A percentile compares a stretch with the other conserved stretches of the same genome.
Evolutionary conservation across 2,888 invertebrate species (phyloP).

Genomic region (Entomobrya proxima): DNA sequence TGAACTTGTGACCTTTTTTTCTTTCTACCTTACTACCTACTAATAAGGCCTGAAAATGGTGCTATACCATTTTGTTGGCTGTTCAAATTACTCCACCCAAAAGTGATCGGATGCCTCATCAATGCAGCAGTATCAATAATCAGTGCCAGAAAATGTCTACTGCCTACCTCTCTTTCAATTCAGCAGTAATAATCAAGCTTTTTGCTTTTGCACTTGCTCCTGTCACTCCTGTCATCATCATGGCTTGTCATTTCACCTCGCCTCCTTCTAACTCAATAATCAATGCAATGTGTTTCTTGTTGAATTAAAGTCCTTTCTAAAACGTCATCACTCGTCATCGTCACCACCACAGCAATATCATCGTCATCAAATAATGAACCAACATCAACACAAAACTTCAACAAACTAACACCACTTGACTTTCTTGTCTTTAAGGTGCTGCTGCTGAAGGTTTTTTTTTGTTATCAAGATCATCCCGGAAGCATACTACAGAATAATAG

Average conservation of each 20-base stretch:
- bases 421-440: too few species aligned
- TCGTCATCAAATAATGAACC: not conserved
- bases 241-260: not conserved
- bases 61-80: conserved; percentile 17
- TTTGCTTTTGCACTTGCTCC: conserved; percentile 35
- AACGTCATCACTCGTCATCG: conserved; percentile 31
- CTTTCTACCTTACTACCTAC: not conserved
- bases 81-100: conserved; percentile 42
- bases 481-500: not conserved
- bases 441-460: not conserved
- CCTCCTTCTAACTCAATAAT: not conserved
- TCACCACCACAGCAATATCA: not conserved
- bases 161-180: conserved; percentile 4
- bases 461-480: conserved; percentile 35
- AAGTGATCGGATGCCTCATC: too few species aligned
- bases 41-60: conserved; percentile 28
- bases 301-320: conserved; percentile 44
- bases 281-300: not conserved
- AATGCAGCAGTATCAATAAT: too few species aligned
- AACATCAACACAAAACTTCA: not conserved
- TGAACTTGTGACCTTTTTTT: conserved; percentile 36
- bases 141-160: too few species aligned
- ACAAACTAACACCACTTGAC: not conserved
- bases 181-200: conserved; percentile 34
- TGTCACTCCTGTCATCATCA: conserved; percentile 34